Base-by-base conservation (phyloP, 2,113 vertebrate species). In the Ailuropoda melanoleuca region DNA sequence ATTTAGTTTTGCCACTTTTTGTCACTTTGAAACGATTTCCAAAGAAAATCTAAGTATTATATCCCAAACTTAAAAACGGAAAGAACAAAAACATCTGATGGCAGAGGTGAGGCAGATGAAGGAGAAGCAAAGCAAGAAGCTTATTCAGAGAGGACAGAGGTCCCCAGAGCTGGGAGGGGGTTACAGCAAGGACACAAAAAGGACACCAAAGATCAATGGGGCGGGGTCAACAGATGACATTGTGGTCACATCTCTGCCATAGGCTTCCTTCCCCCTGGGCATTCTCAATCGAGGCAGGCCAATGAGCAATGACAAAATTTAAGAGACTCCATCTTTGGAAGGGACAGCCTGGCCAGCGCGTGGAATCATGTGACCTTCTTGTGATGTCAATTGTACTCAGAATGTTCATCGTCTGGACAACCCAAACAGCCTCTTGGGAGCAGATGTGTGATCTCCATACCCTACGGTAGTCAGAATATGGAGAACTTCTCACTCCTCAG, bases 401-500 rank as follows among this genome's bases (percentile, higher is more conserved):
- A 98, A 97, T 83, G 92, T 60, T 75, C 9, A 29, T 91, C 21
- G n/a, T 37, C 92, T 6, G 1, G 95, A 66, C 88, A 68, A 96
- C 66, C 62, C 24, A 7, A n/a, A 43, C 48, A 46, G 58, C 18
- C 50, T 1, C 1, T 8, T 14, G 64, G 1, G 53, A 88, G 78
- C 91, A 50, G 86, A 48, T 39, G 83, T 62, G 48, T 9, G 43
- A 66, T 18, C 80, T 68, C 83, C 4, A 0, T 3, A 77, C 24
- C 23, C 70, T 39, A 50, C 0, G 0, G 2, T 0, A 48, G 92
- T 66, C 95, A 83, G 53, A 88, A 29, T 29, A 98, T 97, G 98
- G 98, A 98, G 64, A 95, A 92, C 58, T 98, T 96, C 56, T 94
- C 96, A 23, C 74, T 98, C 50, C 95, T 98, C 31, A 94, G 85